Evolutionary conservation across 1,140 invertebrate genomes (phyloP).

Genomic region (Bombus ignitus): DNA sequence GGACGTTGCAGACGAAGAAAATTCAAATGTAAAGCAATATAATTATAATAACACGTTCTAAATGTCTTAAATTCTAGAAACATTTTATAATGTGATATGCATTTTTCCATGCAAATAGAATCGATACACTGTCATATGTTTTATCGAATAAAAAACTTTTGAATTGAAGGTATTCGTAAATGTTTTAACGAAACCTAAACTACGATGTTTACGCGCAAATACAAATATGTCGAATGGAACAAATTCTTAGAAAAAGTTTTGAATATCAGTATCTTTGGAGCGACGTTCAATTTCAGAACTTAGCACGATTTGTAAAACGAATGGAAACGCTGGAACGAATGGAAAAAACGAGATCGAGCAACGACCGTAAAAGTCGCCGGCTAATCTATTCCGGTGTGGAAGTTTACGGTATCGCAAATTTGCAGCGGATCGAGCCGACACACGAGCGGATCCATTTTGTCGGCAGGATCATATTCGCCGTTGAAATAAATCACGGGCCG

Average conservation of each 20-base stretch:
- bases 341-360: not conserved
- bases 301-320: not conserved
- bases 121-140: not conserved
- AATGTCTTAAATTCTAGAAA: not conserved
- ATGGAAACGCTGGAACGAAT: not conserved
- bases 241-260: not conserved
- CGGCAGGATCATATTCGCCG: slow-evolving; percentile 51
- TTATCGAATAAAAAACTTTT: not conserved
- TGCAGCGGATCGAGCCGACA: slow-evolving; percentile 9
- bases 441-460: slow-evolving; percentile 56
- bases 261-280: not conserved
- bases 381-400: not conserved
- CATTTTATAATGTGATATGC: too few relatives aligned
- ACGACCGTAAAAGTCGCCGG: not conserved
- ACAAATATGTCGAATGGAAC: not conserved
- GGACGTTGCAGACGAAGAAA: too few relatives aligned
- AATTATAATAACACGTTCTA: not conserved
- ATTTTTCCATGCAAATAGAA: not conserved
- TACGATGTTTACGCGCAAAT: not conserved
- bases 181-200: not conserved
- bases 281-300: not conserved
- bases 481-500: slow-evolving; percentile 56
- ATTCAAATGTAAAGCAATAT: not conserved
- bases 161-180: not conserved
- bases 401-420: slow-evolving; percentile 26